A percentile compares a stretch with the other conserved stretches of the same genome.
Conservation (phyloP, 92 coral and sea anemone species). For the Epizoanthus scotinus region DNA sequence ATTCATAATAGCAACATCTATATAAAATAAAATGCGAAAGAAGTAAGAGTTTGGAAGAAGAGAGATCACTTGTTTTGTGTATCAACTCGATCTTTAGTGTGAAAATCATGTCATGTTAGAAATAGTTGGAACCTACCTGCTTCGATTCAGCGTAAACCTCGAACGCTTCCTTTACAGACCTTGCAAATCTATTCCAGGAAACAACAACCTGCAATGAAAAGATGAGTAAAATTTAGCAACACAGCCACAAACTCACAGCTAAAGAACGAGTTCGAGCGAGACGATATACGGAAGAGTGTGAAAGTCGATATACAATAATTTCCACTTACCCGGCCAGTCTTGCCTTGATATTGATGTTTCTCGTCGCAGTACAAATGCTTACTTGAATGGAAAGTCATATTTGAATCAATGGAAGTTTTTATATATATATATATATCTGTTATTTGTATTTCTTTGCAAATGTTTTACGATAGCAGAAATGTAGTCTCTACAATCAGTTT, state of each 20-base stretch:
- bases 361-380: slow-evolving; percentile 60
- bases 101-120: slow-evolving; percentile 3
- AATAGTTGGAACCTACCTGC: slow-evolving; percentile 65
- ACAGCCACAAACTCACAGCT: background rate
- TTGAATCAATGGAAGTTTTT: background rate
- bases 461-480: background rate
- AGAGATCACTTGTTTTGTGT: background rate
- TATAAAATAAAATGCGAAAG: background rate
- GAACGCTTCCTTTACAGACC: slow-evolving; percentile 95
- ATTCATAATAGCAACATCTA: background rate
- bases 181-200: slow-evolving; percentile 99
- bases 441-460: background rate
- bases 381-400: slow-evolving; percentile 36
- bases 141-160: slow-evolving; percentile 94
- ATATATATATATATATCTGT: background rate
- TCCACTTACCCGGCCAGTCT: slow-evolving; percentile 94
- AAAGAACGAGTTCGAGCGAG: background rate
- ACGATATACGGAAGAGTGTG: slow-evolving; percentile 2
- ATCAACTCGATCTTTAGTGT: background rate
- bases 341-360: slow-evolving; percentile 77
- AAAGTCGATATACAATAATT: background rate
- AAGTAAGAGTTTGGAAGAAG: background rate
- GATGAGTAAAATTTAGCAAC: background rate
- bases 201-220: slow-evolving; percentile 77
- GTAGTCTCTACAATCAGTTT: background rate